Percentiles rank a stretch among this genome's conserved stretches.
Evolutionary conservation across 2,797 vertebrate species (phyloP).

Genomic region (Gymnocypris eckloni): DNA sequence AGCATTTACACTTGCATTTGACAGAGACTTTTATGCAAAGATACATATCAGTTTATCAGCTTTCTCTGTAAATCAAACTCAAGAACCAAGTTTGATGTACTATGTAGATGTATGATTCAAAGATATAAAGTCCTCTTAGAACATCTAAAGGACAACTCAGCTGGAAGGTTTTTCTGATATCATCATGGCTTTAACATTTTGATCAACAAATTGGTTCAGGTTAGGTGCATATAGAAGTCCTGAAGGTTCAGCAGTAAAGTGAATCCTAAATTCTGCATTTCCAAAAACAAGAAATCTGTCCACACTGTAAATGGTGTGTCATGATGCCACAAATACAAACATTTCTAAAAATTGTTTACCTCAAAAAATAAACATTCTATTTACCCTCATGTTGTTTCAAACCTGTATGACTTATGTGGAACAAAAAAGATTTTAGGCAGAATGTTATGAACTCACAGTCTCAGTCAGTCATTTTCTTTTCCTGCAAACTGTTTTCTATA

Average conservation of each 20-base stretch:
- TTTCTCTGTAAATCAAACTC: not conserved
- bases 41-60: not conserved
- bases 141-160: constrained; percentile 2
- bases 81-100: not conserved
- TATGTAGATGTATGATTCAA: not conserved
- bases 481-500: not conserved
- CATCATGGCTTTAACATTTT: not conserved
- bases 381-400: not conserved
- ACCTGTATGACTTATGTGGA: not conserved
- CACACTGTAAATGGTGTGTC: not conserved
- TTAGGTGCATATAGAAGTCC: not conserved
- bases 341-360: not conserved
- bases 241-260: not conserved
- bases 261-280: not conserved
- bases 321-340: not conserved
- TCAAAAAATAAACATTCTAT: not conserved
- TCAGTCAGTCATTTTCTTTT: not conserved
- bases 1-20: not conserved
- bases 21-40: not conserved
- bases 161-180: not conserved
- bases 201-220: not conserved
- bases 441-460: not conserved
- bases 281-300: not conserved
- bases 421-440: not conserved
- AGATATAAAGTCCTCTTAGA: not conserved